phyloP scores from a whole-genome alignment of 2,888 invertebrate genomes.

The Oscheius myriophilus region DNA sequence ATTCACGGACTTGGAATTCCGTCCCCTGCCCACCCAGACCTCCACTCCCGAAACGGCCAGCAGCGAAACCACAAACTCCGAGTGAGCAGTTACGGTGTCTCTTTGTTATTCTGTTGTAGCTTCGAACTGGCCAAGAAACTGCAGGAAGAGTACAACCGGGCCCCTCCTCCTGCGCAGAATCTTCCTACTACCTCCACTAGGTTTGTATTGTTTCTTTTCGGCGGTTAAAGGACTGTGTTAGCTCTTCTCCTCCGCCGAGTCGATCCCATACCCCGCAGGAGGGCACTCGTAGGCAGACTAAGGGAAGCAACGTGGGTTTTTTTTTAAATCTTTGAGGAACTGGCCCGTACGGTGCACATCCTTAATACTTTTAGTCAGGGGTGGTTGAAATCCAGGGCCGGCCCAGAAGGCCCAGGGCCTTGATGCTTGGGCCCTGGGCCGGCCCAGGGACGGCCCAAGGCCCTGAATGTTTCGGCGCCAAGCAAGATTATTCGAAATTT shows the following conservation, averaged over 20 bases:
- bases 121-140: slow-evolving; percentile 15
- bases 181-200: background rate
- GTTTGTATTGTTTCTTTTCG: background rate
- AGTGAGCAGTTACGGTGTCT: background rate
- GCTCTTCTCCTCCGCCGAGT: background rate
- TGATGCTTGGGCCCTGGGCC: no score
- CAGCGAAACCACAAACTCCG: background rate
- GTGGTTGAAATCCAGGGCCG: no score
- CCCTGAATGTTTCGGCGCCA: no score
- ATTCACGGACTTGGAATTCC: background rate
- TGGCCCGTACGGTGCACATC: no score
- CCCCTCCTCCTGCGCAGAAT: background rate
- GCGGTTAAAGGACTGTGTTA: no score
- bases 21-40: background rate
- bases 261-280: background rate
- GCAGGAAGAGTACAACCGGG: slow-evolving; percentile 1
- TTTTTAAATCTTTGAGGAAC: no score
- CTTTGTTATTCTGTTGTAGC: background rate
- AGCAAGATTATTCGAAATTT: no score
- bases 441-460: no score
- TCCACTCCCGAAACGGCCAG: background rate
- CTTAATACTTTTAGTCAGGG: no score
- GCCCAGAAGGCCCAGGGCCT: no score
- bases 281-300: no score
- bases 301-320: no score